Evolutionary conservation across 2,113 vertebrate species (phyloP).

Genomic region (Hystrix cristata): DNA sequence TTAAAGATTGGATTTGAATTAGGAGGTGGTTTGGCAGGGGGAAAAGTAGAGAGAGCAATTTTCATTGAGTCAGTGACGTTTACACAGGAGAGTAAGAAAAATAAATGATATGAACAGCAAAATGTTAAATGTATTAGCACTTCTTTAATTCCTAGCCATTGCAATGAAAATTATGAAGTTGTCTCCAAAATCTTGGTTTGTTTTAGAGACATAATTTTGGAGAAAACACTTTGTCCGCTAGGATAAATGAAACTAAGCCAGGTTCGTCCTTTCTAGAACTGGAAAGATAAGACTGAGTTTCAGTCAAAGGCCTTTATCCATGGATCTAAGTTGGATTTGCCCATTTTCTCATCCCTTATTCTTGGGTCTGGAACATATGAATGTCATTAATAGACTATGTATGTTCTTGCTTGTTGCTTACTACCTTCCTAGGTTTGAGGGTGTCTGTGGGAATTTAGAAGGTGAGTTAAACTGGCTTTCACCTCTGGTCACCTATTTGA

Average conservation of each 20-base stretch:
- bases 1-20: neutral
- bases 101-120: slow-evolving; percentile 19
- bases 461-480: neutral
- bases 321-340: neutral
- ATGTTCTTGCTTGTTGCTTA: slow-evolving; percentile 23
- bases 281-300: slow-evolving; percentile 1
- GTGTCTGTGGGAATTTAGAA: neutral
- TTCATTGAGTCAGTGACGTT: slow-evolving; percentile 32
- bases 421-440: neutral
- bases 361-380: slow-evolving; percentile 16
- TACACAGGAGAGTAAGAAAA: slow-evolving; percentile 32
- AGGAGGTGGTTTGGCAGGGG: neutral
- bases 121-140: neutral
- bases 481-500: slow-evolving; percentile 3
- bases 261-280: neutral
- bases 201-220: slow-evolving; percentile 24
- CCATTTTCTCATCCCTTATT: neutral
- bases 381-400: neutral
- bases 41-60: neutral
- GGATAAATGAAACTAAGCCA: neutral
- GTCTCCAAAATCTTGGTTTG: slow-evolving; percentile 28
- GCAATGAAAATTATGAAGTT: neutral
- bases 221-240: neutral
- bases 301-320: neutral
- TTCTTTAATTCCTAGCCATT: slow-evolving; percentile 10